These are phyloP conservation scores for Malthinus seriepunctatus DNA, from an alignment of 2,888 invertebrate species.

Conservation along the genomic window DNA sequence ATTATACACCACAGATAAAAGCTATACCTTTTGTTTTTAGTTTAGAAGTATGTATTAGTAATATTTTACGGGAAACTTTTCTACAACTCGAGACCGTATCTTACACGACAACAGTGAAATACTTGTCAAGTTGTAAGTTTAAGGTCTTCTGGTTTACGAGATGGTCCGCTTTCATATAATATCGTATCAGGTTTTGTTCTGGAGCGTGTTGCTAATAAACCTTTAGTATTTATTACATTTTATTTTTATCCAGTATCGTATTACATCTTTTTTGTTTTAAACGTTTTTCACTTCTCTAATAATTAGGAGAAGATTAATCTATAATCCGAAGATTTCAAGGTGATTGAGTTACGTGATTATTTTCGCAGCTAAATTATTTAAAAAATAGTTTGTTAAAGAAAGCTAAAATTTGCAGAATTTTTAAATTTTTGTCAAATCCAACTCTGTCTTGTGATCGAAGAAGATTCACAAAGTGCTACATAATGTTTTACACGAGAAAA, in stretches of 20 bases:
- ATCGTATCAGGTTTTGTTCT: constrained; percentile 38
- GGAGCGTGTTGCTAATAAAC: constrained; percentile 27
- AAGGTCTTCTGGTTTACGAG: constrained; percentile 40
- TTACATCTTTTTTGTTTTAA: not conserved
- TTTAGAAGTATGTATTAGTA: constrained; percentile 6
- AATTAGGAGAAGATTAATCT: too few relatives aligned
- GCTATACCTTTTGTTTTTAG: constrained; percentile 17
- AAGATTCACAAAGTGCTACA: constrained; percentile 24
- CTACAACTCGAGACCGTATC: constrained; percentile 41
- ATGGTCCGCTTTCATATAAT: constrained; percentile 44
- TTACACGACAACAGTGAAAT: constrained; percentile 45
- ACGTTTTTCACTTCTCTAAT: too few relatives aligned
- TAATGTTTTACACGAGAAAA: constrained; percentile 22
- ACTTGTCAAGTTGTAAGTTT: constrained; percentile 38
- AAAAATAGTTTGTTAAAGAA: too few relatives aligned
- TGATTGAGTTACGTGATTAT: too few relatives aligned
- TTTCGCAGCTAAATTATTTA: too few relatives aligned
- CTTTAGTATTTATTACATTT: constrained; percentile 26
- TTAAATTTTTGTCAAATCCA: not conserved
- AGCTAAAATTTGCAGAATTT: too few relatives aligned
- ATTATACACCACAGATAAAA: constrained; percentile 6
- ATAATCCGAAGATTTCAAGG: too few relatives aligned
- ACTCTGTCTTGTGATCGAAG: constrained; percentile 10
- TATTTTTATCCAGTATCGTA: constrained; percentile 19
- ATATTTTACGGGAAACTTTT: constrained; percentile 27